Percentiles rank a stretch among this genome's conserved stretches.
Evolutionary conservation across 2,113 vertebrate species (phyloP).

Genomic region (Anarrhichthys ocellatus): DNA sequence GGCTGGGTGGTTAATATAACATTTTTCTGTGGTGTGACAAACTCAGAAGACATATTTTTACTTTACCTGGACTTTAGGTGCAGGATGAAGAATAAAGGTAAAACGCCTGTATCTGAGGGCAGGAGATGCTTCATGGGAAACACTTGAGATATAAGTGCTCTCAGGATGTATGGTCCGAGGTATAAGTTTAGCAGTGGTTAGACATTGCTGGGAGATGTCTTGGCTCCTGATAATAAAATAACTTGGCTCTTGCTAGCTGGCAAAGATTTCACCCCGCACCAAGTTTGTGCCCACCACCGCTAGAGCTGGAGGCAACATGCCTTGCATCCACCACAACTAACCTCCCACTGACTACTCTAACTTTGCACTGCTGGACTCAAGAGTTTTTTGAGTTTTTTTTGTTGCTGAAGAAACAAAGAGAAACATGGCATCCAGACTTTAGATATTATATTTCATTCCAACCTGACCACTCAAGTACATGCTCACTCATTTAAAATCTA

Average conservation of each 20-base stretch:
- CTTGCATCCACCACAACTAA: conserved; percentile 48
- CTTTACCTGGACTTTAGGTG: not conserved
- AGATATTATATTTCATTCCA: not conserved
- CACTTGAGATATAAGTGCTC: not conserved
- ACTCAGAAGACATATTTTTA: not conserved
- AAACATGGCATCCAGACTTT: not conserved
- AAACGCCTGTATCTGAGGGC: not conserved
- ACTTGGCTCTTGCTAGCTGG: conserved; percentile 51
- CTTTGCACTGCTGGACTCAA: conserved; percentile 15
- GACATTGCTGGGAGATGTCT: conserved; percentile 39
- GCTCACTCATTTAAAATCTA: conserved; percentile 7
- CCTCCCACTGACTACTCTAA: conserved; percentile 45
- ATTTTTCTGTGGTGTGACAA: not conserved
- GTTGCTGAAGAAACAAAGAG: not conserved
- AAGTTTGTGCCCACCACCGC: conserved; percentile 44
- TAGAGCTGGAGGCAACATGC: conserved; percentile 49
- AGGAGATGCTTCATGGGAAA: not conserved
- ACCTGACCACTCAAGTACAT: not conserved
- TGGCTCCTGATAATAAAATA: conserved; percentile 50
- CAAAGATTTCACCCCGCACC: conserved; percentile 42
- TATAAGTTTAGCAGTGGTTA: conserved; percentile 44
- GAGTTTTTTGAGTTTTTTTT: not conserved
- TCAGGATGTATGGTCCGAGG: not conserved
- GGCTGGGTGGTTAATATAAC: too few relatives aligned
- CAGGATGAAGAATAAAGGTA: not conserved